phyloP scores from a whole-genome alignment of 1,140 invertebrate genomes.

The Nasonia vitripennis region DNA sequence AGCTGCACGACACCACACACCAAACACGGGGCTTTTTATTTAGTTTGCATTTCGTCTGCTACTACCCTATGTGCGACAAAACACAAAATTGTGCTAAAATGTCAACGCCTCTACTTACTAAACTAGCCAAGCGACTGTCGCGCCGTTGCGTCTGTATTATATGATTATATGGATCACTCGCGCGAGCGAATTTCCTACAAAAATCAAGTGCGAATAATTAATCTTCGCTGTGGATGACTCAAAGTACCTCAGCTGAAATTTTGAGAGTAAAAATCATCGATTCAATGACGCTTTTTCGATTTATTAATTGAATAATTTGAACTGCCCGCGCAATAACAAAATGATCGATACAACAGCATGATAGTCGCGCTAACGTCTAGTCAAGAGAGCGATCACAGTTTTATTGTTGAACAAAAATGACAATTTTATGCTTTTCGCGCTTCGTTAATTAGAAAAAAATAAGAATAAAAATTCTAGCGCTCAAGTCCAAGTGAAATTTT shows the following conservation, averaged over 20 bases:
- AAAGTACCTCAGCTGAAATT: too few relatives aligned
- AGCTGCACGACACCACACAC: background rate
- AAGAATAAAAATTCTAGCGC: background rate
- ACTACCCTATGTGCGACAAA: constrained; percentile 1
- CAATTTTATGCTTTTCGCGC: background rate
- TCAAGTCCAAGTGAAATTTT: background rate
- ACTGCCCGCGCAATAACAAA: constrained; percentile 29
- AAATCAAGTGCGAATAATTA: too few relatives aligned
- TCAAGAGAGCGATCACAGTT: constrained; percentile 29
- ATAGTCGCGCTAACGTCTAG: constrained; percentile 1
- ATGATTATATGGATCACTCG: background rate
- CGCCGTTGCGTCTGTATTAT: background rate
- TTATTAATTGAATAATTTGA: constrained; percentile 19
- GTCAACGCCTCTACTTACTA: constrained; percentile 34
- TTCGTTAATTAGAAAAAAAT: background rate
- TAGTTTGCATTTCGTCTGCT: constrained; percentile 44
- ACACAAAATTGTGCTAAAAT: constrained; percentile 28
- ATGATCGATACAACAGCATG: constrained; percentile 42
- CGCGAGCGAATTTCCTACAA: too few relatives aligned
- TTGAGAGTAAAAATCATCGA: background rate
- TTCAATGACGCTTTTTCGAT: background rate
- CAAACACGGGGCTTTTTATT: constrained; percentile 21
- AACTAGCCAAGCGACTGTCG: constrained; percentile 34
- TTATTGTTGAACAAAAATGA: background rate
- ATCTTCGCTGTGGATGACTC: too few relatives aligned